phyloP scores from a whole-genome alignment of 2,113 vertebrate genomes.

The Pollimyrus isidori region DNA sequence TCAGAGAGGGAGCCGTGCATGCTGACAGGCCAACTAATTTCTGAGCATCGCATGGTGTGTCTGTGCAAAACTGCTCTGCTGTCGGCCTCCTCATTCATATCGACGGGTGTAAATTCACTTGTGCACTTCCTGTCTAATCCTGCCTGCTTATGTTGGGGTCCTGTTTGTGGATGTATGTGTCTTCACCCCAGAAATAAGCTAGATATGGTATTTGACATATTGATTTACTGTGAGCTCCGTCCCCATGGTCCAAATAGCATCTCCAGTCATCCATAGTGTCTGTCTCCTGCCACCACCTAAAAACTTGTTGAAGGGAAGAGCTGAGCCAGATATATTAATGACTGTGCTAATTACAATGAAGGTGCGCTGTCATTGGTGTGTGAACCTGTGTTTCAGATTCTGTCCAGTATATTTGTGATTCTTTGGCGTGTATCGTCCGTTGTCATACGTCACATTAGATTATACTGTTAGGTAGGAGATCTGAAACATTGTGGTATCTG shows the following conservation, averaged over 20 bases:
- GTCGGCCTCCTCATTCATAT: constrained; percentile 28
- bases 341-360: not conserved
- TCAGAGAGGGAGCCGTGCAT: constrained; percentile 52
- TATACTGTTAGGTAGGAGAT: not conserved
- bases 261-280: not conserved
- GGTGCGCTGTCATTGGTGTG: not conserved
- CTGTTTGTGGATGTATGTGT: not conserved
- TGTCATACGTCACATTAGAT: not conserved
- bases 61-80: constrained; percentile 43
- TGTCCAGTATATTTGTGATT: not conserved
- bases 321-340: not conserved
- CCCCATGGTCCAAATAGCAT: not conserved
- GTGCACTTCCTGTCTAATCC: not conserved
- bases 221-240: not conserved
- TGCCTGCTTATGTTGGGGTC: not conserved
- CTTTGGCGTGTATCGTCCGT: not conserved
- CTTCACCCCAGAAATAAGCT: not conserved
- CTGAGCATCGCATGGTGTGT: constrained; percentile 48
- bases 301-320: not conserved
- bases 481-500: not conserved
- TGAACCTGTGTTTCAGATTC: not conserved
- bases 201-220: not conserved
- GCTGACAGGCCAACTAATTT: constrained; percentile 60
- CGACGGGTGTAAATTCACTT: not conserved
- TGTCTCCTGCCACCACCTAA: not conserved